Evolutionary conservation across 1,140 invertebrate genomes (phyloP).

Genomic region (Leucophenga varia): DNA sequence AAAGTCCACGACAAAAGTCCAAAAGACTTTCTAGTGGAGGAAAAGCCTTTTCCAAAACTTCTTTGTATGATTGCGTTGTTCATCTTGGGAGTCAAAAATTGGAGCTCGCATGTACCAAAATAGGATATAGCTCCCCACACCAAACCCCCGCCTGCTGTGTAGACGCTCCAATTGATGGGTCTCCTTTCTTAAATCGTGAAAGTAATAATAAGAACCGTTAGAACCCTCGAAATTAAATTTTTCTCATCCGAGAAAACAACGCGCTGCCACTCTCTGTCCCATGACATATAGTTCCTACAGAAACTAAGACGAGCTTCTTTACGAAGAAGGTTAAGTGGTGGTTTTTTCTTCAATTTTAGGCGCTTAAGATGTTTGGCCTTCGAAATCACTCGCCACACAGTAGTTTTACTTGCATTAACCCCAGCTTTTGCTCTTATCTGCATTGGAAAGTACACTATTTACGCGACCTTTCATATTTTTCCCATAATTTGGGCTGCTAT

Average conservation of each 20-base stretch:
- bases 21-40: slow-evolving; percentile 12
- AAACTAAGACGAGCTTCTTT: slow-evolving; percentile 14
- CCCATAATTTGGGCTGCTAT: too few species aligned
- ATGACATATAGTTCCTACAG: slow-evolving; percentile 11
- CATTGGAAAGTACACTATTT: too few species aligned
- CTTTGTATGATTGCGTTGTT: not conserved
- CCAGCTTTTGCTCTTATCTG: too few species aligned
- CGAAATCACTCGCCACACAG: slow-evolving; percentile 6
- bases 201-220: slow-evolving; percentile 12
- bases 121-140: slow-evolving; percentile 1
- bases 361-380: not conserved
- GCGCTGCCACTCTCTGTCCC: too few species aligned
- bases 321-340: slow-evolving; percentile 8
- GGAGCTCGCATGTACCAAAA: not conserved
- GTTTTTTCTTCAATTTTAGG: slow-evolving; percentile 4
- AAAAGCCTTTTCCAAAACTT: slow-evolving; percentile 11
- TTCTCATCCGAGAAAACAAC: not conserved
- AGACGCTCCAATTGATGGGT: slow-evolving; percentile 9
- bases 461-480: too few species aligned
- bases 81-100: slow-evolving; percentile 1
- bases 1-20: slow-evolving; percentile 6
- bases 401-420: slow-evolving; percentile 8
- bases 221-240: not conserved
- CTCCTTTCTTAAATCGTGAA: slow-evolving; percentile 12
- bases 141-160: slow-evolving; percentile 3